Conservation (phyloP, 2,888 invertebrate genomes). For the Ischnus inquisitorius region DNA sequence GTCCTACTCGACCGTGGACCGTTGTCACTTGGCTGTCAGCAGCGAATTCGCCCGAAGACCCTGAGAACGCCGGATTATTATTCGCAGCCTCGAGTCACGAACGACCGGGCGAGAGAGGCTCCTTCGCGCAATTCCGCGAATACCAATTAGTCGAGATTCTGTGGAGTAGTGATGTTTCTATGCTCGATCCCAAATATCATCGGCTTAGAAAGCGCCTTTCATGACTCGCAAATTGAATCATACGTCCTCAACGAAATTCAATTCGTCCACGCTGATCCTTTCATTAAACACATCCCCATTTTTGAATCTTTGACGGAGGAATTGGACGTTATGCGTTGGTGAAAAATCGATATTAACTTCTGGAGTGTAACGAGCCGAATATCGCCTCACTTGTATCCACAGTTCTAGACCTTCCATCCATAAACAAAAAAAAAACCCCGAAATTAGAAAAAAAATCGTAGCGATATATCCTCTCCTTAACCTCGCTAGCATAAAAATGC, state of each 20-base stretch:
- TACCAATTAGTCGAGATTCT: slow-evolving; percentile 39
- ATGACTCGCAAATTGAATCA: slow-evolving; percentile 2
- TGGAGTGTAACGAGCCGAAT: too few species aligned
- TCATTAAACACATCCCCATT: background rate
- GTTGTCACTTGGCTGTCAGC: slow-evolving; percentile 50
- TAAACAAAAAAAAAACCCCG: too few species aligned
- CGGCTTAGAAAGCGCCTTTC: slow-evolving; percentile 6
- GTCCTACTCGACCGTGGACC: slow-evolving; percentile 42
- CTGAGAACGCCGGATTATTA: slow-evolving; percentile 35
- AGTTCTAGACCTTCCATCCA: too few species aligned
- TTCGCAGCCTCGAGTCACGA: slow-evolving; percentile 17
- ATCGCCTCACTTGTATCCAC: too few species aligned
- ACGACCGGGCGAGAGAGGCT: slow-evolving; percentile 5
- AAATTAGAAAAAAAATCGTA: too few species aligned
- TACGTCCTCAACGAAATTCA: background rate
- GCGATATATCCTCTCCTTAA: too few species aligned
- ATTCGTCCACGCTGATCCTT: background rate
- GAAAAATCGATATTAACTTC: too few species aligned
- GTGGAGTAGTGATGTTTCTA: slow-evolving; percentile 11
- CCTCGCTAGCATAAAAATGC: too few species aligned
- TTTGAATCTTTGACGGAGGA: background rate
- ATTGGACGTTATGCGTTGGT: too few species aligned
- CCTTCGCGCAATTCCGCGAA: slow-evolving; percentile 31
- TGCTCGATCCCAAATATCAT: background rate
- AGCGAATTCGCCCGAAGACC: slow-evolving; percentile 33